Conservation (phyloP, 2,113 vertebrate genomes). For the Sinocyclocheilus anophthalmus region DNA sequence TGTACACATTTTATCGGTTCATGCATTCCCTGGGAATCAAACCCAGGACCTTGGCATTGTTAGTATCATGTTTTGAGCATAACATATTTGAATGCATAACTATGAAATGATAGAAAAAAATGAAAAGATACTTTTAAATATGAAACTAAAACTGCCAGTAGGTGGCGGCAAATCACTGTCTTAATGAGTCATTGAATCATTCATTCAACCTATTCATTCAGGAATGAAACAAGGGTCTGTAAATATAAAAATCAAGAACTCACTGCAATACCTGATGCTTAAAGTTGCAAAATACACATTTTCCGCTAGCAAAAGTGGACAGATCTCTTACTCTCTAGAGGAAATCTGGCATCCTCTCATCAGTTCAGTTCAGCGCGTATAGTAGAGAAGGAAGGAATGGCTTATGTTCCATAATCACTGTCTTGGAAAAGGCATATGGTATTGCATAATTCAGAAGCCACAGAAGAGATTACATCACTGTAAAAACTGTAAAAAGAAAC, state of each 20-base stretch:
- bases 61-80: not conserved
- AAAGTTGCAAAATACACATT: not conserved
- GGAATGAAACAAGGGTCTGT: not conserved
- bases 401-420: slow-evolving; percentile 20
- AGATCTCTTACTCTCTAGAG: not conserved
- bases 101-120: not conserved
- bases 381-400: not conserved
- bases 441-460: slow-evolving; percentile 31
- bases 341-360: not conserved
- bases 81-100: not conserved
- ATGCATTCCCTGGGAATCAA: not conserved
- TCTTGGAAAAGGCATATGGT: slow-evolving; percentile 31
- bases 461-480: slow-evolving; percentile 5
- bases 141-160: not conserved
- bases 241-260: no score
- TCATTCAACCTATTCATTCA: not conserved
- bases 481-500: not conserved
- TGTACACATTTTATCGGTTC: not conserved
- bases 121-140: not conserved
- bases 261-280: not conserved
- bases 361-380: not conserved
- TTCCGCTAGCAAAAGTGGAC: not conserved
- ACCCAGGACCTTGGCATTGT: not conserved
- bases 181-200: not conserved
- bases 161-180: not conserved